phyloP scores from a whole-genome alignment of 2,113 vertebrate species.

The Platysternon megacephalum region DNA sequence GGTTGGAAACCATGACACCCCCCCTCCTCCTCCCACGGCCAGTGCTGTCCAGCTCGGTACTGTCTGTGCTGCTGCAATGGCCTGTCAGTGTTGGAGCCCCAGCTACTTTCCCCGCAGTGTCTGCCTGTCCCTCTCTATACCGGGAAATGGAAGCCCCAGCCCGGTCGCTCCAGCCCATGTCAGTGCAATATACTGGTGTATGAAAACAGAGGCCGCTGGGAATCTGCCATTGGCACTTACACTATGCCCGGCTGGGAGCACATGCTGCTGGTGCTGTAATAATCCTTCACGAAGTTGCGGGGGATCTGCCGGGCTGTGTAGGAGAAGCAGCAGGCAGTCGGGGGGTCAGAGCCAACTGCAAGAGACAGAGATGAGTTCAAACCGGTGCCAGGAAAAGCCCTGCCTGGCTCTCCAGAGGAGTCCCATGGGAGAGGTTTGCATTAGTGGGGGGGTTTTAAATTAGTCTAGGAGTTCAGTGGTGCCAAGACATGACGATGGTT shows the following conservation, averaged over 20 bases:
- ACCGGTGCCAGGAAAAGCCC: background rate
- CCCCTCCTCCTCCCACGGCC: no score
- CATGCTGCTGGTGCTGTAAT: conserved; percentile 77
- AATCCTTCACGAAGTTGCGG: conserved; percentile 51
- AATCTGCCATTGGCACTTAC: conserved; percentile 29
- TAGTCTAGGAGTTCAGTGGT: no score
- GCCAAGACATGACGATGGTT: no score
- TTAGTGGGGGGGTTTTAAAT: background rate
- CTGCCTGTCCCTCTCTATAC: background rate
- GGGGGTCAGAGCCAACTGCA: conserved; percentile 75
- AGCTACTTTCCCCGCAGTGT: background rate
- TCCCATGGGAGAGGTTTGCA: background rate
- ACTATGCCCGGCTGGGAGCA: conserved; percentile 69
- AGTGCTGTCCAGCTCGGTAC: background rate
- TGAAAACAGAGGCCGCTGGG: background rate
- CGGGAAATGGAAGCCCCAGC: no score
- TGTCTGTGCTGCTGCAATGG: background rate
- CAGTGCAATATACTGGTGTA: no score
- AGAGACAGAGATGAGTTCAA: background rate
- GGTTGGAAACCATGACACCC: background rate
- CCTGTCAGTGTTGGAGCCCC: background rate
- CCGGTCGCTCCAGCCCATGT: background rate
- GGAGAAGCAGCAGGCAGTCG: conserved; percentile 78
- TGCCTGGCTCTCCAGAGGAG: background rate
- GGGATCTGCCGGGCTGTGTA: conserved; percentile 55